A percentile compares a stretch with the other conserved stretches of the same genome.
These are phyloP conservation scores for Bostrychus sinensis DNA, from an alignment of 2,113 vertebrate species.

Conservation along the genomic window DNA sequence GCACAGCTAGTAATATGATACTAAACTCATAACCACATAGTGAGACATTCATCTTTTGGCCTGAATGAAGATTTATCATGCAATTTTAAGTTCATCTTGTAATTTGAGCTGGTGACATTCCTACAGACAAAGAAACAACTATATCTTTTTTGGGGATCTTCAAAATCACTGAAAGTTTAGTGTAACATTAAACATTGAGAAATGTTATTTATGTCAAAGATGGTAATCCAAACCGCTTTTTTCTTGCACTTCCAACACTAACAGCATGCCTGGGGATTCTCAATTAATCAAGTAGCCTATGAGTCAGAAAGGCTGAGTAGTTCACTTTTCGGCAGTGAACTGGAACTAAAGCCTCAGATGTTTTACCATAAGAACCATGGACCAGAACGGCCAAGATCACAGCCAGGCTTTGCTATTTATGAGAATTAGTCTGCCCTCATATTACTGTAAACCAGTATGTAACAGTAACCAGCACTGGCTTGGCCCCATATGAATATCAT, in stretches of 20 bases:
- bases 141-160: conserved; percentile 10
- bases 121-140: conserved; percentile 34
- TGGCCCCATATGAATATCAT: conserved; percentile 68
- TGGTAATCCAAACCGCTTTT: conserved; percentile 38
- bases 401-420: conserved; percentile 59
- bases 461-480: conserved; percentile 62
- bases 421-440: conserved; percentile 59
- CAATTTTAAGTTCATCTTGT: conserved; percentile 32
- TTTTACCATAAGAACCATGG: conserved; percentile 30
- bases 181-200: conserved; percentile 21
- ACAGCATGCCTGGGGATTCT: conserved; percentile 20
- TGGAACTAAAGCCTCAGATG: conserved; percentile 33
- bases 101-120: conserved; percentile 34
- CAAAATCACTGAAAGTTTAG: conserved; percentile 12
- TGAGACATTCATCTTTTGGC: conserved; percentile 50
- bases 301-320: conserved; percentile 17
- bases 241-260: conserved; percentile 28
- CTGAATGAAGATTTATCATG: conserved; percentile 34
- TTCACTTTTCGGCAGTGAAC: conserved; percentile 27
- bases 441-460: conserved; percentile 72
- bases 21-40: conserved; percentile 42
- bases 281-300: conserved; percentile 31
- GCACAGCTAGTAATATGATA: conserved; percentile 42
- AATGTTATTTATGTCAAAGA: conserved; percentile 34
- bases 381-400: conserved; percentile 43